These are phyloP conservation scores for Eidolon dupreanum DNA, from an alignment of 2,797 vertebrate genomes.

Conservation along the genomic window DNA sequence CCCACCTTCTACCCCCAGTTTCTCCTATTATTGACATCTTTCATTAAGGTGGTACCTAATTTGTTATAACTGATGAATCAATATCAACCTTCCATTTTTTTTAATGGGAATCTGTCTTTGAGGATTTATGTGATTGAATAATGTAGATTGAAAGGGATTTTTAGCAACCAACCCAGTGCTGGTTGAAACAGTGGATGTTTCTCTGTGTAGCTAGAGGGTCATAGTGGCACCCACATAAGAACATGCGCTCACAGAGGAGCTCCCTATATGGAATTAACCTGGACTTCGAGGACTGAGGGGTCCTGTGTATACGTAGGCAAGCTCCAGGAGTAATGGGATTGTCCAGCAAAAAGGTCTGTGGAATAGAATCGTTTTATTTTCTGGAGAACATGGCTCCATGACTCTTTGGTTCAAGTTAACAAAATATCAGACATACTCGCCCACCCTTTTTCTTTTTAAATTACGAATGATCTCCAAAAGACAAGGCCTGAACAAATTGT, in stretches of 20 bases:
- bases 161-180: not conserved
- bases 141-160: not conserved
- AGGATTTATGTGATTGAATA: not conserved
- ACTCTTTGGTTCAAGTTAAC: not conserved
- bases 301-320: not conserved
- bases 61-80: not conserved
- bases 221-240: not conserved
- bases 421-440: not conserved
- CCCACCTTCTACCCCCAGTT: not conserved
- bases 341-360: not conserved
- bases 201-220: not conserved
- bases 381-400: not conserved
- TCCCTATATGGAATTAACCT: not conserved
- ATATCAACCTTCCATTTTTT: not conserved
- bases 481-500: not conserved
- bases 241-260: not conserved
- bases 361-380: not conserved
- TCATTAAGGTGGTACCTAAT: too few species aligned
- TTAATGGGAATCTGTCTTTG: not conserved
- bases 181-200: too few species aligned
- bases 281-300: too few species aligned
- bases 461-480: not conserved
- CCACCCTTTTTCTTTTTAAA: not conserved
- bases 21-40: not conserved
- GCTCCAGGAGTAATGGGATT: not conserved